Evolutionary conservation across 2,113 vertebrate species (phyloP).

Genomic region (Coptodon rendalli): DNA sequence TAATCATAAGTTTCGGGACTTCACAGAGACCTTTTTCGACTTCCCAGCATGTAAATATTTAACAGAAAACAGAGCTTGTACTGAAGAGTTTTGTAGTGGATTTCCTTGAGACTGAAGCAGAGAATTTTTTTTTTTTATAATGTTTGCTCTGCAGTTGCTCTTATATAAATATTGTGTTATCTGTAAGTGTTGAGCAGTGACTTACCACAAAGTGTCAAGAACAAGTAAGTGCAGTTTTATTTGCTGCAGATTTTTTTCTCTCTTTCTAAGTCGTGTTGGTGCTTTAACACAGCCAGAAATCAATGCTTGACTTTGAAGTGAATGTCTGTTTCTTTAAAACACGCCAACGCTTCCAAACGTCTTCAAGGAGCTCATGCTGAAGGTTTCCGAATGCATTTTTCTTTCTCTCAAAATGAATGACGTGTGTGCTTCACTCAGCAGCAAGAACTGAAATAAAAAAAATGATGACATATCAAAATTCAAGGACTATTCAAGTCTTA

Average conservation of each 20-base stretch:
- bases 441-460: neutral
- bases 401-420: slow-evolving; percentile 11
- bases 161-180: slow-evolving; percentile 13
- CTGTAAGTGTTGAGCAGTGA: neutral
- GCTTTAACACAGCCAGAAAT: slow-evolving; percentile 29
- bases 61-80: neutral
- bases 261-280: neutral
- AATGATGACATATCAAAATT: neutral
- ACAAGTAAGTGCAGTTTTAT: neutral
- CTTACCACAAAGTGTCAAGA: slow-evolving; percentile 3
- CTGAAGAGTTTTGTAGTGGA: neutral
- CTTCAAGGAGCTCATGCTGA: slow-evolving; percentile 13
- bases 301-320: slow-evolving; percentile 7
- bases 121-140: neutral
- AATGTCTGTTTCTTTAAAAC: slow-evolving; percentile 11
- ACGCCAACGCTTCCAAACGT: neutral
- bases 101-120: neutral
- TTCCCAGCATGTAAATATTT: neutral
- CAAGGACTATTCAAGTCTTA: neutral
- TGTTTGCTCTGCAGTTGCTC: neutral
- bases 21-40: neutral
- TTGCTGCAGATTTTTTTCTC: neutral
- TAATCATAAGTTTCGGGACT: neutral
- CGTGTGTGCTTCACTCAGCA: neutral
- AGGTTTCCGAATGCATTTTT: slow-evolving; percentile 13